A percentile compares a stretch with the other conserved stretches of the same genome.
phyloP scores from a whole-genome alignment of 2,888 invertebrate genomes.

The Artemia sinica region DNA sequence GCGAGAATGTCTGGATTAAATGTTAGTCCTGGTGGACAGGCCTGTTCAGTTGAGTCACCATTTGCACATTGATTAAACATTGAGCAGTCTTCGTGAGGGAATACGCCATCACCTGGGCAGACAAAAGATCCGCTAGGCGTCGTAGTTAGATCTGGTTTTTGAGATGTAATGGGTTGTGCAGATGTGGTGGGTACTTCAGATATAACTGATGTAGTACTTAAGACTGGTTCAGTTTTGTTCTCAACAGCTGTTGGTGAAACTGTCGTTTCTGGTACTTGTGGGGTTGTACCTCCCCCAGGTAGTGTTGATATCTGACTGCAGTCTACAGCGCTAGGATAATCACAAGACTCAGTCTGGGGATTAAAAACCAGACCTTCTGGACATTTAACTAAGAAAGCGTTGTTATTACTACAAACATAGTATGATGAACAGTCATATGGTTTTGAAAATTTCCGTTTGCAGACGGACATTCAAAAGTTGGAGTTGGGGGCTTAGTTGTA shows the following conservation, averaged over 20 bases:
- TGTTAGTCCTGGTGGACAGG: neutral
- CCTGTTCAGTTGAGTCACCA: neutral
- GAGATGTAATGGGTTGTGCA: too few species aligned
- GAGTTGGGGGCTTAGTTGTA: neutral
- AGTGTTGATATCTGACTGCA: neutral
- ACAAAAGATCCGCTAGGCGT: neutral
- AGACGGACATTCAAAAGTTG: neutral
- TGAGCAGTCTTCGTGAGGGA: neutral
- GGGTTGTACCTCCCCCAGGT: neutral
- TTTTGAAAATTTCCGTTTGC: slow-evolving; percentile 6
- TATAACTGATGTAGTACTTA: neutral
- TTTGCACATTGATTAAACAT: neutral
- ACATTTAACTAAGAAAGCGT: slow-evolving; percentile 17
- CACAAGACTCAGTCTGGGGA: neutral
- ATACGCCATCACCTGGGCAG: neutral
- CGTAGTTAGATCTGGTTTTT: too few species aligned
- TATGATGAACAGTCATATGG: slow-evolving; percentile 19
- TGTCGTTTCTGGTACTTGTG: neutral
- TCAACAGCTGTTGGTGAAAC: neutral
- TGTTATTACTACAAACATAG: slow-evolving; percentile 14
- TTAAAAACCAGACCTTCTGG: slow-evolving; percentile 15
- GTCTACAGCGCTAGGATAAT: slow-evolving; percentile 13
- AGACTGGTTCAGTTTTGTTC: neutral
- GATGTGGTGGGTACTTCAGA: neutral
- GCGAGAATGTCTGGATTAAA: neutral